A percentile compares a stretch with the other conserved stretches of the same genome.
Evolutionary conservation across 1,140 invertebrate species (phyloP).

Genomic region (Chlorops oryzae): DNA sequence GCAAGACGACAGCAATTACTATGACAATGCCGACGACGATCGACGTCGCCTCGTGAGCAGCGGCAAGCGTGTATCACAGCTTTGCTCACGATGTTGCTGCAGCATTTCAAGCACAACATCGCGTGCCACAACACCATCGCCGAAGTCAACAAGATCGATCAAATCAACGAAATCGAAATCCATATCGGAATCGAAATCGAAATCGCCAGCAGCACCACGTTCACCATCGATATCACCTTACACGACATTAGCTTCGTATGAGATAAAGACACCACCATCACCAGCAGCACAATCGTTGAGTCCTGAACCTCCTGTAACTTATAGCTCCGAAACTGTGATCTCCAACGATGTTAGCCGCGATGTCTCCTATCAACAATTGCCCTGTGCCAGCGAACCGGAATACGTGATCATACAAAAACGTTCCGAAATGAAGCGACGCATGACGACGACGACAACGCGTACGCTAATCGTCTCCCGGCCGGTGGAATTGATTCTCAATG

Average conservation of each 20-base stretch:
- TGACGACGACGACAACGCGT: slow-evolving; percentile 32
- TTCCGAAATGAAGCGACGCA: slow-evolving; percentile 25
- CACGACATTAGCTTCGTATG: slow-evolving; percentile 28
- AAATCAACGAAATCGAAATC: background rate
- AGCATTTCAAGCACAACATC: slow-evolving; percentile 13
- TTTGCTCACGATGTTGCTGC: slow-evolving; percentile 34
- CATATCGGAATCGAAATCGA: slow-evolving; percentile 7
- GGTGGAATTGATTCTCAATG: slow-evolving; percentile 35
- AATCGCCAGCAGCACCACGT: slow-evolving; percentile 13
- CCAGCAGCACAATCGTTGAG: background rate
- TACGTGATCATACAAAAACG: slow-evolving; percentile 14
- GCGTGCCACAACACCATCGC: slow-evolving; percentile 6
- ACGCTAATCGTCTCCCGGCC: slow-evolving; percentile 34
- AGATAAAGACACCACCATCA: background rate
- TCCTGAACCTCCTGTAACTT: background rate
- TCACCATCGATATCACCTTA: slow-evolving; percentile 32
- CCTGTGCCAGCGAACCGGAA: background rate
- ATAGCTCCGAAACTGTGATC: background rate
- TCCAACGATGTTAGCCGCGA: background rate
- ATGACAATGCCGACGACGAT: slow-evolving; percentile 24
- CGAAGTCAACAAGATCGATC: background rate
- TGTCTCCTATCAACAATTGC: background rate
- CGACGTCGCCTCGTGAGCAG: slow-evolving; percentile 15
- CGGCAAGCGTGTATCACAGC: slow-evolving; percentile 19
- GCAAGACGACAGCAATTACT: background rate